These are phyloP conservation scores for Coremacera marginata DNA, from an alignment of 2,888 invertebrate genomes.

Conservation along the genomic window DNA sequence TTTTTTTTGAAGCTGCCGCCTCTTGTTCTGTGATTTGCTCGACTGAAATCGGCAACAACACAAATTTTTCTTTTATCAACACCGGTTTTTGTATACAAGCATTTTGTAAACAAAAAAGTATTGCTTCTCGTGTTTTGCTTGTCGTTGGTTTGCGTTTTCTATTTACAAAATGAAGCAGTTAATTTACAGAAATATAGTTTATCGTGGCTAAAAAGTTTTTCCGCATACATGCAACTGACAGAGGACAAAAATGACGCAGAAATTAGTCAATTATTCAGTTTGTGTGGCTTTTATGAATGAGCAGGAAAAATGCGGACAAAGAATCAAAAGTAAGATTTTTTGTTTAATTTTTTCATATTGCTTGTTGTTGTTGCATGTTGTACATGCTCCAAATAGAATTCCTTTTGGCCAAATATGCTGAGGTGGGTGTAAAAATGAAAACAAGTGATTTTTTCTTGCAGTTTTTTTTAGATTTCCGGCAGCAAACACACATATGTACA, in stretches of 20 bases:
- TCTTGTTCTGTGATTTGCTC: too few relatives aligned
- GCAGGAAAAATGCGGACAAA: not conserved
- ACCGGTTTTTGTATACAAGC: too few relatives aligned
- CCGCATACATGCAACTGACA: not conserved
- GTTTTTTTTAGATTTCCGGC: not conserved
- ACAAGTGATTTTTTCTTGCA: not conserved
- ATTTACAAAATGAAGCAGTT: too few relatives aligned
- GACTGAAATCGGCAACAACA: too few relatives aligned
- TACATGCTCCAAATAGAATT: not conserved
- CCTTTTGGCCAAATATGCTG: not conserved
- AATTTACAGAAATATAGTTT: too few relatives aligned
- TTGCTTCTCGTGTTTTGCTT: too few relatives aligned
- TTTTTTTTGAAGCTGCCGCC: too few relatives aligned
- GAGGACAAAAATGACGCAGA: not conserved
- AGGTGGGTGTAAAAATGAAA: slow-evolving; percentile 16
- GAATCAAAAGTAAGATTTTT: not conserved
- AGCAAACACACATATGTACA: not conserved
- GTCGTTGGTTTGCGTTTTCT: too few relatives aligned
- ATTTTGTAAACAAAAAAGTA: too few relatives aligned
- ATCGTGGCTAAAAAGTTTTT: not conserved
- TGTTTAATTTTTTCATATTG: not conserved
- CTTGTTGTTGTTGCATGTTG: not conserved
- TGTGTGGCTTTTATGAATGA: not conserved
- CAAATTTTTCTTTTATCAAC: too few relatives aligned
- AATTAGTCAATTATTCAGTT: not conserved